phyloP scores from a whole-genome alignment of 2,113 vertebrate genomes.

The Oreocharis arfaki region DNA sequence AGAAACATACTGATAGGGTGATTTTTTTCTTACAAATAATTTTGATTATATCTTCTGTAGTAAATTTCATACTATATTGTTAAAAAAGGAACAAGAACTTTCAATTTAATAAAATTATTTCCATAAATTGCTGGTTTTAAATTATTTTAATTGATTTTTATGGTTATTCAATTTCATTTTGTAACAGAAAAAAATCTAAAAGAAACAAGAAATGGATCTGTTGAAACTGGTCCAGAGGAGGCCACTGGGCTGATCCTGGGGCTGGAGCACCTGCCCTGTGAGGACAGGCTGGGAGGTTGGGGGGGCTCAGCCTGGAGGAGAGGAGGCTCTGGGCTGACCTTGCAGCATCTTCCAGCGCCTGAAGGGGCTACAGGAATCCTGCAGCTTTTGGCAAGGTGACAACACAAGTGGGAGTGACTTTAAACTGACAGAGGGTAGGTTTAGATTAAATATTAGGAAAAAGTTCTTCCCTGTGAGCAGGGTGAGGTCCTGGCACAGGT shows the following conservation, averaged over 20 bases:
- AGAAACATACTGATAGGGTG: background rate
- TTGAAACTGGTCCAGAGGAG: background rate
- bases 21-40: background rate
- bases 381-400: background rate
- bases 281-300: background rate
- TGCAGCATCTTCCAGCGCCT: background rate
- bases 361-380: too few species aligned
- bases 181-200: background rate
- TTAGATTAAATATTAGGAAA: background rate
- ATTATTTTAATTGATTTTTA: background rate
- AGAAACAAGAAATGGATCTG: background rate
- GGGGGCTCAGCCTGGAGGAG: background rate
- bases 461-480: background rate
- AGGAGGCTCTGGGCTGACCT: background rate
- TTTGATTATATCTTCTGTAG: background rate
- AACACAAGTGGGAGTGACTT: background rate
- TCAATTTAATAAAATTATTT: background rate
- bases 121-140: background rate
- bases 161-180: background rate
- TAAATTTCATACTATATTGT: background rate
- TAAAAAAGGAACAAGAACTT: background rate
- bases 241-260: background rate
- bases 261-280: background rate
- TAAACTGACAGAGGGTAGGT: background rate
- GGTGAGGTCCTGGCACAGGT: background rate